A percentile compares a stretch with the other conserved stretches of the same genome.
Conservation (phyloP, 2,888 invertebrate species). For the Lithophane socia region DNA sequence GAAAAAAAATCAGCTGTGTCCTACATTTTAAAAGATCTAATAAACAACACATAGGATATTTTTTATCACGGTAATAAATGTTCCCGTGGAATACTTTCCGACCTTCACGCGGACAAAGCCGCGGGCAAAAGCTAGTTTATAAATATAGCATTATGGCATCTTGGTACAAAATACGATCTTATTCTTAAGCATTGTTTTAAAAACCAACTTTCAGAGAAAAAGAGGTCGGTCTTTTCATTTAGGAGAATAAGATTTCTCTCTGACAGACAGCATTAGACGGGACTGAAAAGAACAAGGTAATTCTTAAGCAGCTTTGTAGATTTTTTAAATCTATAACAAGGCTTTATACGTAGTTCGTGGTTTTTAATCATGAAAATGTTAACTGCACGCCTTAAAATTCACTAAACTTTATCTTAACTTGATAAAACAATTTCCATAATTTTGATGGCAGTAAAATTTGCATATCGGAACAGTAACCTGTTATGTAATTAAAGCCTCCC, state of each 20-base stretch:
- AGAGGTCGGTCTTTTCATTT: too few relatives aligned
- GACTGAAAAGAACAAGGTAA: not conserved
- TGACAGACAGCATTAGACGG: not conserved
- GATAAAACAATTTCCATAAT: constrained; percentile 53
- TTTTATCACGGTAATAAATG: too few relatives aligned
- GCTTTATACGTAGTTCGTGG: not conserved
- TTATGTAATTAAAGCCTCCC: constrained; percentile 49
- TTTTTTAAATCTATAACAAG: not conserved
- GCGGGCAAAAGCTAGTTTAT: too few relatives aligned
- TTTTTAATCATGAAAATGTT: constrained; percentile 22
- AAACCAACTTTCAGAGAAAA: too few relatives aligned
- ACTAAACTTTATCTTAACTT: constrained; percentile 26
- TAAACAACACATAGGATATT: too few relatives aligned
- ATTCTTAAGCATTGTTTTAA: too few relatives aligned
- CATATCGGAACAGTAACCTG: constrained; percentile 54
- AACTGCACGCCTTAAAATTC: constrained; percentile 18
- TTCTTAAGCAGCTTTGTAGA: not conserved
- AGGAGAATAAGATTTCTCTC: not conserved
- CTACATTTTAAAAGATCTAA: too few relatives aligned
- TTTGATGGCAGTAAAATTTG: constrained; percentile 39
- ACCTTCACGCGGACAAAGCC: too few relatives aligned
- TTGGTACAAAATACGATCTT: too few relatives aligned
- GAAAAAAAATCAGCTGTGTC: too few relatives aligned
- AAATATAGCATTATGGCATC: too few relatives aligned
- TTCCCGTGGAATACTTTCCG: too few relatives aligned